Conservation (phyloP, 2,113 vertebrate species). For the Gnathonemus echidnorhynchus region DNA sequence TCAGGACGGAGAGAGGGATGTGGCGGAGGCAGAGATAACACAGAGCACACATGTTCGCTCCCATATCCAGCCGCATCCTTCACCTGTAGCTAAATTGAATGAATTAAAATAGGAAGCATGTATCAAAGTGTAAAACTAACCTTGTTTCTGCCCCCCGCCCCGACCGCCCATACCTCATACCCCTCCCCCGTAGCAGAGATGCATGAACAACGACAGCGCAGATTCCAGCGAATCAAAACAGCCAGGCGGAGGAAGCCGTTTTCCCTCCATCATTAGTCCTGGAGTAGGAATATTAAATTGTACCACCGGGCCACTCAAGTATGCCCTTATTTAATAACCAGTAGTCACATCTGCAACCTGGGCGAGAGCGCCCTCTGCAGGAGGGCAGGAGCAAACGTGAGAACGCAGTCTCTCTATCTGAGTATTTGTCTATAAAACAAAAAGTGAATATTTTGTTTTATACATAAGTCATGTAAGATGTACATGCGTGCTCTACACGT, state of each 20-base stretch:
- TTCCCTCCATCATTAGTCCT: slow-evolving; percentile 18
- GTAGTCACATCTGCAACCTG: background rate
- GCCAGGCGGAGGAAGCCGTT: background rate
- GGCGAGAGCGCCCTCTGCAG: background rate
- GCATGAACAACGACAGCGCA: slow-evolving; percentile 4
- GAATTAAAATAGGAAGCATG: slow-evolving; percentile 38
- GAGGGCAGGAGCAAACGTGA: background rate
- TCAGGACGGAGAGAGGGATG: slow-evolving; percentile 23
- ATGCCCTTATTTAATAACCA: slow-evolving; percentile 17
- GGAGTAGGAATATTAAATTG: slow-evolving; percentile 24
- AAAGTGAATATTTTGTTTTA: background rate
- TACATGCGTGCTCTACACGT: background rate
- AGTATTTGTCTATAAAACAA: background rate
- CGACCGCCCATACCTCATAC: background rate
- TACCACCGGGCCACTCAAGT: background rate
- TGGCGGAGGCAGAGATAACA: slow-evolving; percentile 23
- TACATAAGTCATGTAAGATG: background rate
- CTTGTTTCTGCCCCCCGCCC: slow-evolving; percentile 32
- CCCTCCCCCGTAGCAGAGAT: background rate
- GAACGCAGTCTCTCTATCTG: background rate
- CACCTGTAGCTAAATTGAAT: slow-evolving; percentile 38
- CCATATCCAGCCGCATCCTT: slow-evolving; percentile 32
- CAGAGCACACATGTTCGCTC: slow-evolving; percentile 30
- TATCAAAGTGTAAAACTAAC: slow-evolving; percentile 41
- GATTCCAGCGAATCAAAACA: background rate